phyloP scores from a whole-genome alignment of 2,113 vertebrate species.

The Phrynosoma blainvillii region DNA sequence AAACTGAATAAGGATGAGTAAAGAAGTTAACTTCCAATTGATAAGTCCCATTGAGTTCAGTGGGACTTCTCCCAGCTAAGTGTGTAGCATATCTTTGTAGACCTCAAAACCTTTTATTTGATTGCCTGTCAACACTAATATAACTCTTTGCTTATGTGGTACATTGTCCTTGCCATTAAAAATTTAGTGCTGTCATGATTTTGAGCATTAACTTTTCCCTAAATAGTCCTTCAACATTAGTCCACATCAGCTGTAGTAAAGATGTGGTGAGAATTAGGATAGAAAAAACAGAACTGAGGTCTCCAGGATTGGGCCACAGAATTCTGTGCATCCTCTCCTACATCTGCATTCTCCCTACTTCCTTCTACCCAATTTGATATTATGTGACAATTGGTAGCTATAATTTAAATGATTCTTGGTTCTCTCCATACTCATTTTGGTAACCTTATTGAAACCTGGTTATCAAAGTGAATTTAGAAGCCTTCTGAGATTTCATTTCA shows the following conservation, averaged over 20 bases:
- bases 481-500: neutral
- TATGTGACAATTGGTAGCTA: neutral
- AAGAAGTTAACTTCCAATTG: neutral
- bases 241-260: neutral
- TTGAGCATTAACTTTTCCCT: neutral
- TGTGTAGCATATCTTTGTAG: neutral
- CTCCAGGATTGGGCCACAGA: neutral
- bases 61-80: neutral
- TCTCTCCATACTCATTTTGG: neutral
- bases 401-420: neutral
- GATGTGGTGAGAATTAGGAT: neutral
- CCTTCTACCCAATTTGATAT: neutral
- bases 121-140: constrained; percentile 1
- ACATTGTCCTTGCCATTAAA: neutral
- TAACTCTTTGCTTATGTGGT: neutral
- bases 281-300: neutral
- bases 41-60: neutral
- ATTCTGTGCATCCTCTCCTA: neutral
- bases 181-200: neutral
- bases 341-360: neutral
- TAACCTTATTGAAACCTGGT: neutral
- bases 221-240: neutral
- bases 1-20: neutral
- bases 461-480: neutral
- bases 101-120: neutral